phyloP scores from a whole-genome alignment of 2,888 invertebrate genomes.

The Pristionchus mayeri region DNA sequence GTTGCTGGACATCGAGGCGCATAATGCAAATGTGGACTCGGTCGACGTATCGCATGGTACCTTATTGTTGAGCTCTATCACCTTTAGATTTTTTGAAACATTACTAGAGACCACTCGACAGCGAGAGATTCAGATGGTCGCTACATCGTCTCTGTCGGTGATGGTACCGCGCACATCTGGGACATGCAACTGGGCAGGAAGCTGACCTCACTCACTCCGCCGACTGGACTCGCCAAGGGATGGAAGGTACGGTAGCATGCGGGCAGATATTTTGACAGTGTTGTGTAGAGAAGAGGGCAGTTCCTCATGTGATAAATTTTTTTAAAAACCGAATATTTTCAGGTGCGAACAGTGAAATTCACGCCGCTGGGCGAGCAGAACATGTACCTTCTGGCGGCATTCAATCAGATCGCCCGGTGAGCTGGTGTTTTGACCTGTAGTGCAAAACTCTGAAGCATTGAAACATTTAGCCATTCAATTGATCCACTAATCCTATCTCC shows the following conservation, averaged over 20 bases:
- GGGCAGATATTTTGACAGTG: background rate
- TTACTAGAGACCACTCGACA: background rate
- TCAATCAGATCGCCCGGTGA: conserved; percentile 61
- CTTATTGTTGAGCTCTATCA: no score
- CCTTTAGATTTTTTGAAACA: no score
- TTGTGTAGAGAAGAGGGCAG: no score
- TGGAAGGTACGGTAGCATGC: conserved; percentile 54
- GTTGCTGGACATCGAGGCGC: conserved; percentile 56
- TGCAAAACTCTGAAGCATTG: no score
- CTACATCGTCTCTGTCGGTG: conserved; percentile 56
- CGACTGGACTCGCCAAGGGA: conserved; percentile 56
- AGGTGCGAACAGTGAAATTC: conserved; percentile 69
- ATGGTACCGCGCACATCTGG: conserved; percentile 63
- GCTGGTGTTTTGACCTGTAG: background rate
- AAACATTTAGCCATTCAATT: no score
- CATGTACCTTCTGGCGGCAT: conserved; percentile 65
- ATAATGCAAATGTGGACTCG: conserved; percentile 63
- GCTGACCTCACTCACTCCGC: conserved; percentile 58
- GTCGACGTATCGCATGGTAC: conserved; percentile 63
- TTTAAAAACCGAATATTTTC: conserved; percentile 34
- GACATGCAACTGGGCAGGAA: conserved; percentile 59
- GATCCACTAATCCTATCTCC: no score
- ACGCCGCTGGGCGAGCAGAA: conserved; percentile 58
- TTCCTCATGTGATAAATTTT: no score
- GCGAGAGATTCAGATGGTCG: background rate